phyloP scores from a whole-genome alignment of 1,140 invertebrate species.

The Caenorhabditis briggsae region DNA sequence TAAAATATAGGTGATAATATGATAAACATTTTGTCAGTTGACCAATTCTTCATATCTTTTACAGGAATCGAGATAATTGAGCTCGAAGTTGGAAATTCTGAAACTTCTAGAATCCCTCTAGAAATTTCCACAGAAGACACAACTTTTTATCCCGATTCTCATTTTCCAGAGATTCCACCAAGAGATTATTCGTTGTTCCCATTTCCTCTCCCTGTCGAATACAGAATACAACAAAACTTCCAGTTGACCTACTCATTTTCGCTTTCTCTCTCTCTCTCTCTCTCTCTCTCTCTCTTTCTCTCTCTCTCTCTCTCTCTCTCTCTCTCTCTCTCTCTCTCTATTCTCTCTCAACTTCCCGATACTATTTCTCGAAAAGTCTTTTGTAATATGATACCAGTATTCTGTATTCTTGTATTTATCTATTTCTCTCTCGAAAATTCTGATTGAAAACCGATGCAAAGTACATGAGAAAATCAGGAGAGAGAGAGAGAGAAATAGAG shows the following conservation, averaged over 20 bases:
- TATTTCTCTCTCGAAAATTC: background rate
- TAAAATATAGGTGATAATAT: no score
- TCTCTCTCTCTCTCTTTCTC: background rate
- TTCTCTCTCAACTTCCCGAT: no score
- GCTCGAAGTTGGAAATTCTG: no score
- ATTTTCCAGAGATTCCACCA: constrained; percentile 18
- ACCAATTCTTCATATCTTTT: no score
- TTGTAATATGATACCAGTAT: constrained; percentile 57
- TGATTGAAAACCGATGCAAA: background rate
- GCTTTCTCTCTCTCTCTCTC: background rate
- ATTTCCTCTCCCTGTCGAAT: background rate
- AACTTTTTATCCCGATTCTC: no score
- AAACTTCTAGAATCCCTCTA: no score
- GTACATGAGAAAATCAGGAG: background rate
- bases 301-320: background rate
- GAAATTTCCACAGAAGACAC: no score
- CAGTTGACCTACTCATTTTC: constrained; percentile 43
- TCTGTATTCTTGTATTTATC: background rate
- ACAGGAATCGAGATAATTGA: no score
- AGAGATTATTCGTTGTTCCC: background rate
- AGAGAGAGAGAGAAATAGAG: background rate
- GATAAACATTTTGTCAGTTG: no score
- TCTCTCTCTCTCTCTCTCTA: background rate
- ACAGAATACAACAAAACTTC: background rate
- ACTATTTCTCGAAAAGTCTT: background rate